Conservation (phyloP, 2,113 vertebrate species). For the Glaucomys volans region DNA sequence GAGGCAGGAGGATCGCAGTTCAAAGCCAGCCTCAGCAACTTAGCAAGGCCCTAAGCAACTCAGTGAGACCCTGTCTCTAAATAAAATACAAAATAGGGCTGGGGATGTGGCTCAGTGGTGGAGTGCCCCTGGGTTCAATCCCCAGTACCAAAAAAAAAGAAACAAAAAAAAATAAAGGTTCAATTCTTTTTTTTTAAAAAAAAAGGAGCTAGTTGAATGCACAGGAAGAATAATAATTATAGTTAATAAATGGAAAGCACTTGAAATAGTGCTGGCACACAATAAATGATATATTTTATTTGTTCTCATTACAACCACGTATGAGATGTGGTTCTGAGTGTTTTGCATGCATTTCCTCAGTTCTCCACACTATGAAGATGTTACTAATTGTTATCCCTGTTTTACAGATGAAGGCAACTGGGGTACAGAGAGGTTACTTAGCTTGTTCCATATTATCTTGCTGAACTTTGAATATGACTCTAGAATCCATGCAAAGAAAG, state of each 20-base stretch:
- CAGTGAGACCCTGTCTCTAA: no score
- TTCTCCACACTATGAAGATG: not conserved
- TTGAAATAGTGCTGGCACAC: not conserved
- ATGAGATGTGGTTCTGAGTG: not conserved
- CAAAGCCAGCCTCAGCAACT: no score
- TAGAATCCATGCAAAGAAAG: not conserved
- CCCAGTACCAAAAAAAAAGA: no score
- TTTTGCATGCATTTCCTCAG: not conserved
- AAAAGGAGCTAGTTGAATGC: not conserved
- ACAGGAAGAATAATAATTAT: not conserved
- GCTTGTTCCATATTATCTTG: not conserved
- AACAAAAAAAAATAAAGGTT: no score
- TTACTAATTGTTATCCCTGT: not conserved
- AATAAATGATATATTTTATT: not conserved
- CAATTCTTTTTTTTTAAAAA: no score
- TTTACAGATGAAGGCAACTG: not conserved
- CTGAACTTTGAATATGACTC: not conserved
- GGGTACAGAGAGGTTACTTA: not conserved
- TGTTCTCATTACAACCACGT: not conserved
- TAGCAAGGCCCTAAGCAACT: no score
- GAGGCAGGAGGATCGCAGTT: no score
- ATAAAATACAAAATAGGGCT: no score
- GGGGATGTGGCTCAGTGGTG: no score
- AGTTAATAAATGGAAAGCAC: not conserved
- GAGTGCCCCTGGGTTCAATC: no score